phyloP scores from a whole-genome alignment of 1,140 invertebrate species.

The Megathymus violae region DNA sequence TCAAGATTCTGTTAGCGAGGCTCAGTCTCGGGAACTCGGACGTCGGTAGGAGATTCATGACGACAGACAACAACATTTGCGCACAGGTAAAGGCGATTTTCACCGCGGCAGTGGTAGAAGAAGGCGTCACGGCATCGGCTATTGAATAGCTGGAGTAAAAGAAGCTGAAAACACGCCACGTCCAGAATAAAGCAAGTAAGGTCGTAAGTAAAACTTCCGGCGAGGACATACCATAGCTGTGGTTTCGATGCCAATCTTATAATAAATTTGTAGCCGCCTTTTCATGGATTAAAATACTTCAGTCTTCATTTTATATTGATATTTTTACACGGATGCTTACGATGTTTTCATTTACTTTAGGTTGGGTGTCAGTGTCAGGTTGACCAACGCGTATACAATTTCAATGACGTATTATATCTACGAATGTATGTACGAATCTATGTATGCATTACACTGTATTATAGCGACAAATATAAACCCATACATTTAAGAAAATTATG shows the following conservation, averaged over 20 bases:
- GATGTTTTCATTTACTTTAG: too few relatives aligned
- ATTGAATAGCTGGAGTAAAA: constrained; percentile 51
- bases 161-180: constrained; percentile 48
- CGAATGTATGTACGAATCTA: too few relatives aligned
- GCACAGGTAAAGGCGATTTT: constrained; percentile 35
- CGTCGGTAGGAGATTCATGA: constrained; percentile 46
- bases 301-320: too few relatives aligned
- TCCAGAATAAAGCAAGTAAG: constrained; percentile 45
- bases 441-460: too few relatives aligned
- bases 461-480: too few relatives aligned
- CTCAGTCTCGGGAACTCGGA: constrained; percentile 50
- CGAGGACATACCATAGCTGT: constrained; percentile 44
- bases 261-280: too few relatives aligned
- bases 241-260: background rate
- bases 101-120: constrained; percentile 25
- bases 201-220: constrained; percentile 34
- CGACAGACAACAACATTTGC: constrained; percentile 33
- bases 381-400: too few relatives aligned
- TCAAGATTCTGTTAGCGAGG: constrained; percentile 45
- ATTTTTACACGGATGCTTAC: too few relatives aligned
- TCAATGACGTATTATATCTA: too few relatives aligned
- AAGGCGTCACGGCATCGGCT: constrained; percentile 42
- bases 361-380: too few relatives aligned
- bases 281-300: too few relatives aligned
- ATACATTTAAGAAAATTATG: too few relatives aligned